These are phyloP conservation scores for Erythrocebus patas DNA, from an alignment of 2,113 vertebrate genomes.

Conservation along the genomic window DNA sequence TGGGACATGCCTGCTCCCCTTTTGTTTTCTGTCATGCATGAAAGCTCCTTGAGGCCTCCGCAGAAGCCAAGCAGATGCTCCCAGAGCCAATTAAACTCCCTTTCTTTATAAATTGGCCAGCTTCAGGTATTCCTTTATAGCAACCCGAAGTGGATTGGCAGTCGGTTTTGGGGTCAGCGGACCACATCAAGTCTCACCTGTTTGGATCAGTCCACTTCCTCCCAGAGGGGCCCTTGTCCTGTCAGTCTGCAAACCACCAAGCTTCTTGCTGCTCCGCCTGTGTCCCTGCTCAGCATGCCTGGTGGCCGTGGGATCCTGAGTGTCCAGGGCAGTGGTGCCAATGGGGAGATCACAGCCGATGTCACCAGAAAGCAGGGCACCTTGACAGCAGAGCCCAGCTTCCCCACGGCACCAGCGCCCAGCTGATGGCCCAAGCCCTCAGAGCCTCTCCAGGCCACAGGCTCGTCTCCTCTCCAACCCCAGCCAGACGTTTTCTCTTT, in stretches of 20 bases:
- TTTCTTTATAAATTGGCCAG: no score
- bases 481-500: no score
- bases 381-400: neutral
- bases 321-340: neutral
- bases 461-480: no score
- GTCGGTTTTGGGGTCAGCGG: neutral
- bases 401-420: fast-evolving
- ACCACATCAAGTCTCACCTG: neutral
- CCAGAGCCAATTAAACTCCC: no score
- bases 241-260: neutral
- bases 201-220: neutral
- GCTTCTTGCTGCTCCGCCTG: neutral
- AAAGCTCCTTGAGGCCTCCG: no score
- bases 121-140: no score
- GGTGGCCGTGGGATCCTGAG: fast-evolving
- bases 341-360: no score
- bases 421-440: neutral
- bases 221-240: neutral
- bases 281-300: neutral
- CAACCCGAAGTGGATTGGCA: no score
- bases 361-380: neutral
- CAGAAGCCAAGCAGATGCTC: no score
- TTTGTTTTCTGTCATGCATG: no score
- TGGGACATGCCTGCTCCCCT: no score
- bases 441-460: neutral